A percentile compares a stretch with the other conserved stretches of the same genome.
Conservation (phyloP, 2,797 vertebrate species). For the Hypotaenidia okinawae region DNA sequence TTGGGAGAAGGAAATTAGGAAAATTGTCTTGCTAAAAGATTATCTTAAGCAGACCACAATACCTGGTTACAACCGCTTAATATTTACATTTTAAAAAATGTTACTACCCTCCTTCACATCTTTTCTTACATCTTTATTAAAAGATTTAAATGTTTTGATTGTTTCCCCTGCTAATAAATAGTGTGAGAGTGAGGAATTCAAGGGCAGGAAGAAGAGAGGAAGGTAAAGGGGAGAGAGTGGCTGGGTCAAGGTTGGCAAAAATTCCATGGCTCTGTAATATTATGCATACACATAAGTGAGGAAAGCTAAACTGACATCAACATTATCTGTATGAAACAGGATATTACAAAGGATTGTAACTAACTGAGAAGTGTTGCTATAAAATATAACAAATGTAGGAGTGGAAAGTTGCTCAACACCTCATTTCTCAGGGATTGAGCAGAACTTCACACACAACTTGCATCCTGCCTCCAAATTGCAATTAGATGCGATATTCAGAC, state of each 20-base stretch:
- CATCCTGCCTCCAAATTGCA: not conserved
- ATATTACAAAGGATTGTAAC: not conserved
- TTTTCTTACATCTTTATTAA: not conserved
- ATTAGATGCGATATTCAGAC: not conserved
- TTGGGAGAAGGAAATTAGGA: not conserved
- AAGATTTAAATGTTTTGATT: not conserved
- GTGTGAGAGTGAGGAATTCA: not conserved
- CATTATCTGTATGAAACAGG: not conserved
- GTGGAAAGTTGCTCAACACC: not conserved
- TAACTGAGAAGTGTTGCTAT: not conserved
- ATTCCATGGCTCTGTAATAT: accelerated
- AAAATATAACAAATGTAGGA: not conserved
- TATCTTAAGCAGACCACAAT: not conserved
- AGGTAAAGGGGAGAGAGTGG: not conserved
- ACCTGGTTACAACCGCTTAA: not conserved
- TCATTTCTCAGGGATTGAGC: not conserved
- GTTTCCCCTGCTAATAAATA: not conserved
- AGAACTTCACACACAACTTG: not conserved
- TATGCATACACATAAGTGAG: not conserved
- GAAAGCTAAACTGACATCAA: not conserved
- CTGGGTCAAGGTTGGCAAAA: not conserved
- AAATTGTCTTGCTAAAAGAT: not conserved
- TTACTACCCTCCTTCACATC: not conserved
- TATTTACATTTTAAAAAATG: not conserved
- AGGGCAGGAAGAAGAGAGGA: not conserved